Conservation (phyloP, 2,888 invertebrate genomes). For the Yponomeuta plumbellus region DNA sequence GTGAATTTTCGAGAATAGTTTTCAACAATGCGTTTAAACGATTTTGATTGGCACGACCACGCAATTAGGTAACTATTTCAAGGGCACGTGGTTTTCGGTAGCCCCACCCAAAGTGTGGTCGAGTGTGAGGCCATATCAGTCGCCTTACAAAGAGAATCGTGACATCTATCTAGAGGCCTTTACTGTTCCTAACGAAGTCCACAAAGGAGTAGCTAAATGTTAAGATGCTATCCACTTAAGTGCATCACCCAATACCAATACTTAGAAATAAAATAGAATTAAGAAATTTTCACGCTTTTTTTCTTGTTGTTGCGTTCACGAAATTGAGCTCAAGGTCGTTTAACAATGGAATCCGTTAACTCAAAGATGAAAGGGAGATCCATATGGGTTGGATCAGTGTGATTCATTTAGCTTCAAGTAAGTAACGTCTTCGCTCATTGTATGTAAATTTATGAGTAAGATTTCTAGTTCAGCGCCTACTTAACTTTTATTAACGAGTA, state of each 20-base stretch:
- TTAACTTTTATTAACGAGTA: background rate
- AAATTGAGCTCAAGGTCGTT: conserved; percentile 54
- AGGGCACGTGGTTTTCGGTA: conserved; percentile 27
- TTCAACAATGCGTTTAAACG: background rate
- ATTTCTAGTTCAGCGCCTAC: background rate
- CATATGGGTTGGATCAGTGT: conserved; percentile 20
- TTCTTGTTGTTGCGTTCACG: conserved; percentile 30
- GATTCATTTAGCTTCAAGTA: conserved; percentile 1
- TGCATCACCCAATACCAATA: conserved; percentile 41
- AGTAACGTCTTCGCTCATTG: background rate
- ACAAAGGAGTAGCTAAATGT: conserved; percentile 46
- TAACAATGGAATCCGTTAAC: conserved; percentile 54
- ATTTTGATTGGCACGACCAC: conserved; percentile 7
- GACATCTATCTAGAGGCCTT: conserved; percentile 42
- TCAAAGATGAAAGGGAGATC: conserved; percentile 41
- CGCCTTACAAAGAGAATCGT: conserved; percentile 42
- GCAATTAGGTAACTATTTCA: conserved; percentile 8
- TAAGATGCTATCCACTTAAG: conserved; percentile 45
- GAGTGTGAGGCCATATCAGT: background rate
- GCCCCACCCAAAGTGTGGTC: conserved; percentile 25
- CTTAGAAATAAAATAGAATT: conserved; percentile 47
- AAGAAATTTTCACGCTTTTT: conserved; percentile 33
- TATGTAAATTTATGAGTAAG: background rate
- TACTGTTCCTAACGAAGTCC: conserved; percentile 41
- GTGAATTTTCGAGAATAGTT: background rate